A percentile compares a stretch with the other conserved stretches of the same genome.
These are phyloP conservation scores for Empis livida DNA, from an alignment of 2,888 invertebrate species.

Conservation along the genomic window DNA sequence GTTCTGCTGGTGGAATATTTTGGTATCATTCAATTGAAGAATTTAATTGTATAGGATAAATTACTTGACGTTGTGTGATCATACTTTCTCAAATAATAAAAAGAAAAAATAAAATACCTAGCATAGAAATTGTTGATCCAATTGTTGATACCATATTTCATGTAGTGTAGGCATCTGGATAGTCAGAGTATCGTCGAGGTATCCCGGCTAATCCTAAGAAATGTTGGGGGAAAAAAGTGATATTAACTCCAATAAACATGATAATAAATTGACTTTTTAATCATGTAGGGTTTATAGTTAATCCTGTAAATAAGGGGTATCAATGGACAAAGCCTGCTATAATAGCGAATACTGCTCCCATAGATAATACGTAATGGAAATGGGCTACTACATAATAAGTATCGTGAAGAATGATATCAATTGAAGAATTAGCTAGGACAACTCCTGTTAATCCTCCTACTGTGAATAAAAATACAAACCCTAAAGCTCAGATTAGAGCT, in stretches of 20 bases:
- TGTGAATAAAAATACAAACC: constrained; percentile 68
- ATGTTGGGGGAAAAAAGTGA: constrained; percentile 72
- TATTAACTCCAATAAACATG: constrained; percentile 64
- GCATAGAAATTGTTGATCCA: constrained; percentile 50
- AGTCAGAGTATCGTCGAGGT: constrained; percentile 65
- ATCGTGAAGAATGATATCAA: constrained; percentile 66
- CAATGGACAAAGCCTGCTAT: constrained; percentile 60
- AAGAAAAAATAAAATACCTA: constrained; percentile 45
- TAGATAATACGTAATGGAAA: constrained; percentile 69
- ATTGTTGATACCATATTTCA: constrained; percentile 58
- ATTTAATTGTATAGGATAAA: constrained; percentile 39
- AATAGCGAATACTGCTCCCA: constrained; percentile 69
- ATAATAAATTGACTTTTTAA: constrained; percentile 56
- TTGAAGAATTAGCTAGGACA: constrained; percentile 54
- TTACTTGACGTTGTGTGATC: constrained; percentile 39
- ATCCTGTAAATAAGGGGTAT: constrained; percentile 53
- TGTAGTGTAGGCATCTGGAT: constrained; percentile 48
- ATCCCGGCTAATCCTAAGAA: constrained; percentile 57
- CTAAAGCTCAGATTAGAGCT: constrained; percentile 51
- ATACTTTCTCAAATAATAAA: constrained; percentile 50
- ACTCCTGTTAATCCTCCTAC: constrained; percentile 58
- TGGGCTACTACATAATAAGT: constrained; percentile 78
- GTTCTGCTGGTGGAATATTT: constrained; percentile 44
- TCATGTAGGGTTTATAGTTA: constrained; percentile 43
- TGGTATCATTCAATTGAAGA: constrained; percentile 51